Evolutionary conservation across 2,797 vertebrate genomes (phyloP).

Genomic region (Rhincodon typus): DNA sequence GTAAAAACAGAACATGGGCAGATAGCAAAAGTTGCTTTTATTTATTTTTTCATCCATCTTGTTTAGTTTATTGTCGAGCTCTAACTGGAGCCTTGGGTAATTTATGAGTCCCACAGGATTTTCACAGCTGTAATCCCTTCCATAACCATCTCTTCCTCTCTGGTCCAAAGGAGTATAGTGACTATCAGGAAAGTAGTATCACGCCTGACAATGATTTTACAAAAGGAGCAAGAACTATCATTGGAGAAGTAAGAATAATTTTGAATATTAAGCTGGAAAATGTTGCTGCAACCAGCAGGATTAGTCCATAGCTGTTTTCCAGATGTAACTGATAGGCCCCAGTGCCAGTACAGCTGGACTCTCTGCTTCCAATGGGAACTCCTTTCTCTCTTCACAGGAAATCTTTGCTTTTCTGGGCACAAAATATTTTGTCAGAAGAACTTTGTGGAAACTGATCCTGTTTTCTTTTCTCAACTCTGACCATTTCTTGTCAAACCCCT

Average conservation of each 20-base stretch:
- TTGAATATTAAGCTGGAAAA: background rate
- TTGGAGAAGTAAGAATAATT: background rate
- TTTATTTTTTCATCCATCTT: background rate
- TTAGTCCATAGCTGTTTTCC: background rate
- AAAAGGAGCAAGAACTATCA: background rate
- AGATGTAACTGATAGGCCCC: background rate
- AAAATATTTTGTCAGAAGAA: background rate
- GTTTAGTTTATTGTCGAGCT: background rate
- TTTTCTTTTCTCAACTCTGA: constrained; percentile 11
- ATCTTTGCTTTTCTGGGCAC: background rate
- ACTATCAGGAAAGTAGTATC: background rate
- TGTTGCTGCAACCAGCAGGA: background rate
- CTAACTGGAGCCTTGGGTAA: background rate
- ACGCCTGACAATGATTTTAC: background rate
- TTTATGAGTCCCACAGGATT: background rate
- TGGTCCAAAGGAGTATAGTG: background rate
- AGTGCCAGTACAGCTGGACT: background rate
- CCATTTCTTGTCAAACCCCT: background rate
- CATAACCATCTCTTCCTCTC: background rate
- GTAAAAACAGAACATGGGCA: background rate
- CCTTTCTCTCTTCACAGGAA: background rate
- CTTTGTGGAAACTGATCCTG: background rate
- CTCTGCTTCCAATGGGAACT: background rate
- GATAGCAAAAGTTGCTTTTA: background rate
- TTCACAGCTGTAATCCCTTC: background rate